phyloP scores from a whole-genome alignment of 2,888 invertebrate genomes.

The Sthenelais limicola region DNA sequence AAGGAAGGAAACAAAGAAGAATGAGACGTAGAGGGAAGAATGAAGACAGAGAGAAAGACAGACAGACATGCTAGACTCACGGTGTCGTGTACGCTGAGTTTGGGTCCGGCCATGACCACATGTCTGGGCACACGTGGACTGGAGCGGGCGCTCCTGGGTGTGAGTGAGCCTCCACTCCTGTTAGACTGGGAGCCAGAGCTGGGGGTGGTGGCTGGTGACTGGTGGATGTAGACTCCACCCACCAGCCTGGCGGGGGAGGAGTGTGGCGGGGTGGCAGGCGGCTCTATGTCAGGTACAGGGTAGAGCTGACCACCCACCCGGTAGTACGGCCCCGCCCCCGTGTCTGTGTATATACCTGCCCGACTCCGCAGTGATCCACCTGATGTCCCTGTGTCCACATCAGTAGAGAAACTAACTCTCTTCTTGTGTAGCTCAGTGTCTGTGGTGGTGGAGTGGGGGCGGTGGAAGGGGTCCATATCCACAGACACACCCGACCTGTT shows the following conservation, averaged over 20 bases:
- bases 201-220: slow-evolving; percentile 18
- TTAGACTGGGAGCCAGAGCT: too few species aligned
- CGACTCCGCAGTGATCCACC: slow-evolving; percentile 1
- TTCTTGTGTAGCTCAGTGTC: not conserved
- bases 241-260: not conserved
- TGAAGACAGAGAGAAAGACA: too few species aligned
- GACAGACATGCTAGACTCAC: too few species aligned
- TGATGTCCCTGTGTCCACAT: slow-evolving; percentile 1
- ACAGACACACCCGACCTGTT: slow-evolving; percentile 14
- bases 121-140: slow-evolving; percentile 2
- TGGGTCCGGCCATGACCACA: slow-evolving; percentile 6
- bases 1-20: too few species aligned
- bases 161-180: not conserved
- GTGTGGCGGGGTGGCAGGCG: not conserved
- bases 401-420: slow-evolving; percentile 22
- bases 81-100: slow-evolving; percentile 3
- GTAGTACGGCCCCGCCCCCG: not conserved
- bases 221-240: slow-evolving; percentile 4
- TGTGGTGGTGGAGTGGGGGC: not conserved
- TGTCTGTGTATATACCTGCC: slow-evolving; percentile 19
- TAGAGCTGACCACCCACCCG: slow-evolving; percentile 12
- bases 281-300: slow-evolving; percentile 12
- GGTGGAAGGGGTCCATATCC: not conserved
- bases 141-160: not conserved
- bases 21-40: too few species aligned